Percentiles rank a stretch among this genome's conserved stretches.
Evolutionary conservation across 2,113 vertebrate species (phyloP).

Genomic region (Condylura cristata): DNA sequence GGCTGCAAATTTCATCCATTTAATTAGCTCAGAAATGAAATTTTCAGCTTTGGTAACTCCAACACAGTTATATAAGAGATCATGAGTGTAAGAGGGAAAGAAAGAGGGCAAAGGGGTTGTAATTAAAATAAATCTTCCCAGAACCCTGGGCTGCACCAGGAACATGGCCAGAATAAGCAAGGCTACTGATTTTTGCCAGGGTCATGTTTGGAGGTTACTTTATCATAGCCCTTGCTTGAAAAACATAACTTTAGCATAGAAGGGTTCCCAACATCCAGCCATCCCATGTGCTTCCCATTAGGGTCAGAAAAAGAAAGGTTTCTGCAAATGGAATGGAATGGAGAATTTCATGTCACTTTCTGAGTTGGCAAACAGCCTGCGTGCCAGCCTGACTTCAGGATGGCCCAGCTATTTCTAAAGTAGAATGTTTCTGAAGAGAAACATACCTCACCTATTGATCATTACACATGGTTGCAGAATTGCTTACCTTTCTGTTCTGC

Average conservation of each 20-base stretch:
- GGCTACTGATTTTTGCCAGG: slow-evolving; percentile 62
- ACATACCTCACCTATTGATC: background rate
- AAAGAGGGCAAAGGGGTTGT: slow-evolving; percentile 52
- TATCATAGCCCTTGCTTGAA: slow-evolving; percentile 50
- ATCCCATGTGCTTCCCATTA: slow-evolving; percentile 75
- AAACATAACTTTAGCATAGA: slow-evolving; percentile 52
- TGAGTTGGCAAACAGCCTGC: slow-evolving; percentile 42
- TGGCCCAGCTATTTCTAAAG: slow-evolving; percentile 9
- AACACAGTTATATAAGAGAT: slow-evolving; percentile 67
- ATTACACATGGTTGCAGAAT: background rate
- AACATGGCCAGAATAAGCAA: slow-evolving; percentile 64
- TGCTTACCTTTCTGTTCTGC: background rate
- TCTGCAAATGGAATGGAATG: slow-evolving; percentile 58
- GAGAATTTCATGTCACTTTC: slow-evolving; percentile 66
- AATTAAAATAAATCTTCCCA: slow-evolving; percentile 78
- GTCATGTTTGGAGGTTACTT: slow-evolving; percentile 70
- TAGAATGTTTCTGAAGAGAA: background rate
- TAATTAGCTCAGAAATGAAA: slow-evolving; percentile 65
- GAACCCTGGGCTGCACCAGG: slow-evolving; percentile 54
- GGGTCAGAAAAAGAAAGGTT: slow-evolving; percentile 70
- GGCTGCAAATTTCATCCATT: slow-evolving; percentile 54
- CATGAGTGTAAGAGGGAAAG: slow-evolving; percentile 25
- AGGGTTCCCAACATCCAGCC: slow-evolving; percentile 46
- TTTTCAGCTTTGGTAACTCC: slow-evolving; percentile 58
- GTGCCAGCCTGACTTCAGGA: slow-evolving; percentile 60